These are phyloP conservation scores for Ypsolopha scabrella DNA, from an alignment of 2,888 invertebrate genomes.

Conservation along the genomic window DNA sequence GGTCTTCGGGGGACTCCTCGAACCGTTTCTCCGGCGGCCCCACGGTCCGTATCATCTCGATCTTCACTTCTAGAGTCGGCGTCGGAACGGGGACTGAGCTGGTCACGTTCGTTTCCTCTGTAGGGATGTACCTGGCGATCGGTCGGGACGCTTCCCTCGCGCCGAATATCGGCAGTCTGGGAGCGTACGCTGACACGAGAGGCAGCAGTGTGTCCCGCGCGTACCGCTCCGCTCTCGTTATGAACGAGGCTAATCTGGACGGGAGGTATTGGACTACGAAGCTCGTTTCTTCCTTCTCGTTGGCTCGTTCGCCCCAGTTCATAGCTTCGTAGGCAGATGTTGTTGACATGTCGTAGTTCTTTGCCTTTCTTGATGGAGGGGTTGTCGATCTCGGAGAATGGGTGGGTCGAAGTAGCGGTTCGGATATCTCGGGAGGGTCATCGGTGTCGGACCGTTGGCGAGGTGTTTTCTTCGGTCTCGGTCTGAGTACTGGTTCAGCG, in stretches of 20 bases:
- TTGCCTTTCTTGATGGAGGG: conserved; percentile 42
- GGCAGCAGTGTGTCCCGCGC: conserved; percentile 83
- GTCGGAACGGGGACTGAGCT: conserved; percentile 51
- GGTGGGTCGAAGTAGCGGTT: conserved; percentile 72
- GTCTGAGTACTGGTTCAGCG: conserved; percentile 79
- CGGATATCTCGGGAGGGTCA: conserved; percentile 73
- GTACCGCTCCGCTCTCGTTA: conserved; percentile 85
- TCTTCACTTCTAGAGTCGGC: conserved; percentile 63
- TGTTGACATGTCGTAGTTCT: conserved; percentile 55
- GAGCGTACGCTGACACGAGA: conserved; percentile 83
- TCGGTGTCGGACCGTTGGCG: conserved; percentile 60
- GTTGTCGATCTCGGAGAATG: conserved; percentile 40
- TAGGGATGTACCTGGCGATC: conserved; percentile 74
- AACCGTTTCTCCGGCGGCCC: conserved; percentile 55
- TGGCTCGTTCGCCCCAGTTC: conserved; percentile 32
- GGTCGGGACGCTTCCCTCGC: conserved; percentile 53
- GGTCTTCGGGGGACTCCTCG: conserved; percentile 51
- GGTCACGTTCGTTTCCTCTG: conserved; percentile 46
- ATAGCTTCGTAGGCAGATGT: conserved; percentile 47
- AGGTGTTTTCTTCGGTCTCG: conserved; percentile 68
- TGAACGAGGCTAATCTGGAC: conserved; percentile 80
- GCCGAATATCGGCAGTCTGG: conserved; percentile 75
- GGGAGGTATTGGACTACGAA: conserved; percentile 85
- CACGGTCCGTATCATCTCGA: conserved; percentile 48
- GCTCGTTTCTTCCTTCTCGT: conserved; percentile 44